Evolutionary conservation across 2,888 invertebrate species (phyloP).

Genomic region (Panzeria rudis): DNA sequence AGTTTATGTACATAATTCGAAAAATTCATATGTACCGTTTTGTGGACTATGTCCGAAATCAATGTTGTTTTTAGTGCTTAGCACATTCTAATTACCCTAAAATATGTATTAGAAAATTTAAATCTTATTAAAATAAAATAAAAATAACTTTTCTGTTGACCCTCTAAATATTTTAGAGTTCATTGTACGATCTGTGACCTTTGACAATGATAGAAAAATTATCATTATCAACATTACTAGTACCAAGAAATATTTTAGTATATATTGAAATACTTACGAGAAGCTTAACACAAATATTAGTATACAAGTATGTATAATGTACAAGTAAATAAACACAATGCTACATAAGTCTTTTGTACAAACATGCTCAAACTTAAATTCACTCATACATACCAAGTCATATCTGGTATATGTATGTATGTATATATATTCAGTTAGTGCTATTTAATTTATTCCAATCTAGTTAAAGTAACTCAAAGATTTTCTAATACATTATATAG

Average conservation of each 20-base stretch:
- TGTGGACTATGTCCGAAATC: too few relatives aligned
- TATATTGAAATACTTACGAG: neutral
- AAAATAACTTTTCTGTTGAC: constrained; percentile 2
- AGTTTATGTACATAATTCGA: too few relatives aligned
- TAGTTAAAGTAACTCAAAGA: constrained; percentile 77
- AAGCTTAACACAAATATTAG: too few relatives aligned
- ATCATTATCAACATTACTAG: constrained; percentile 22
- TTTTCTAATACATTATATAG: constrained; percentile 75
- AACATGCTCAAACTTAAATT: neutral
- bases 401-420: neutral
- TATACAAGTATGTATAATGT: constrained; percentile 31
- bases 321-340: neutral
- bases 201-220: constrained; percentile 38
- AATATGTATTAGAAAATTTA: too few relatives aligned
- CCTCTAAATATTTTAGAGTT: neutral
- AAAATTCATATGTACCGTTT: too few relatives aligned
- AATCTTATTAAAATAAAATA: neutral
- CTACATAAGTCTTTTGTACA: neutral
- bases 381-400: neutral
- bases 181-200: constrained; percentile 8
- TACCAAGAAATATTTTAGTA: neutral
- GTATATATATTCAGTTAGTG: constrained; percentile 20
- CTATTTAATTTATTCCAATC: constrained; percentile 78
- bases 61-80: too few relatives aligned
- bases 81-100: too few relatives aligned